Conservation (phyloP, 2,113 vertebrate species). For the Perccottus glenii region DNA sequence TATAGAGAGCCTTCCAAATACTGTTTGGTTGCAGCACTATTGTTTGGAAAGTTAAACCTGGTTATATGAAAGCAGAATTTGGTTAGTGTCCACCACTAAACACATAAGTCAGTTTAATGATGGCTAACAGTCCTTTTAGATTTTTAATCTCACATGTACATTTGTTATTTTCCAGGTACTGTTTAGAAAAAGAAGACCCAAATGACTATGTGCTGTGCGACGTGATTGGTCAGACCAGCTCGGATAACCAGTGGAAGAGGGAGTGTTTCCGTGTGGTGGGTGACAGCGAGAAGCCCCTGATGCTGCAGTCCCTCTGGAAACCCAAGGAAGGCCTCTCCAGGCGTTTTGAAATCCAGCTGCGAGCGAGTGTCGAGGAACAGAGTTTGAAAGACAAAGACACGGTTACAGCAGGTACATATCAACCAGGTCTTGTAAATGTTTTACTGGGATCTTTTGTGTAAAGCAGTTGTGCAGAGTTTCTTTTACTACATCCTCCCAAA, state of each 20-base stretch:
- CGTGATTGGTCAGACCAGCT: conserved; percentile 73
- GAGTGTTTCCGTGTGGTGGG: conserved; percentile 81
- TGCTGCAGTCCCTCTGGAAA: conserved; percentile 83
- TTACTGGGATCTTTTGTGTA: background rate
- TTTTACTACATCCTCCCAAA: no score
- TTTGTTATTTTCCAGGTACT: conserved; percentile 67
- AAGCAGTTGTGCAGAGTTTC: background rate
- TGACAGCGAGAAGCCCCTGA: conserved; percentile 78
- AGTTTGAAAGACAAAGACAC: conserved; percentile 70
- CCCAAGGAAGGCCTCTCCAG: conserved; percentile 82
- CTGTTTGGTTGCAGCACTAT: no score
- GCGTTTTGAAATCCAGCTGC: conserved; percentile 80
- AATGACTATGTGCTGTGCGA: conserved; percentile 78
- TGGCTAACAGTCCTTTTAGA: no score
- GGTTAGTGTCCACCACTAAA: no score
- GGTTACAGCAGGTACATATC: conserved; percentile 75
- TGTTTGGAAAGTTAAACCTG: no score
- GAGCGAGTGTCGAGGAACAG: conserved; percentile 64
- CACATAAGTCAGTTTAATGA: no score
- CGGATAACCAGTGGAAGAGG: conserved; percentile 75
- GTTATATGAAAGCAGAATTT: no score
- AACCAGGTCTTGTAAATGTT: background rate
- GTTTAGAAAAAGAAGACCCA: conserved; percentile 77
- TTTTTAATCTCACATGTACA: background rate
- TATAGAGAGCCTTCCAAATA: no score